A percentile compares a stretch with the other conserved stretches of the same genome.
Evolutionary conservation across 2,888 invertebrate genomes (phyloP).

Genomic region (Megamerina dolium): DNA sequence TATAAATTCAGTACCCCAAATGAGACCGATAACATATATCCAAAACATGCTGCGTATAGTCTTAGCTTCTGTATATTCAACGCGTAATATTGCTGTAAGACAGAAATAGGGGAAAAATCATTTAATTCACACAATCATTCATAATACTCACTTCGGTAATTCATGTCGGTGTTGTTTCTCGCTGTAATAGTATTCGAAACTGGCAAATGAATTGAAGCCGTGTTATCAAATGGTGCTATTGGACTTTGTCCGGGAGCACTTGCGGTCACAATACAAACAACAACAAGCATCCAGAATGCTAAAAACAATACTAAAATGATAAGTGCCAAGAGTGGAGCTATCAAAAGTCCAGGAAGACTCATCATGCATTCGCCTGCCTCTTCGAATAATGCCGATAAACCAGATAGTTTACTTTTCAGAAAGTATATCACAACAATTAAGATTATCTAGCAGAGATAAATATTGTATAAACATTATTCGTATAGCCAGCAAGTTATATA

Average conservation of each 20-base stretch:
- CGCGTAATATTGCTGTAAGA: slow-evolving; percentile 55
- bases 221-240: slow-evolving; percentile 35
- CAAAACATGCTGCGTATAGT: slow-evolving; percentile 92
- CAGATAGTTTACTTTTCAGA: slow-evolving; percentile 73
- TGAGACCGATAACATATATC: slow-evolving; percentile 81
- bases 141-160: slow-evolving; percentile 39
- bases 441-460: slow-evolving; percentile 55
- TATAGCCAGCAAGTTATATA: not conserved
- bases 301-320: slow-evolving; percentile 71
- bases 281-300: slow-evolving; percentile 78
- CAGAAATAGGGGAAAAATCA: not conserved
- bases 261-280: slow-evolving; percentile 74
- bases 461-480: not conserved
- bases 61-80: slow-evolving; percentile 69
- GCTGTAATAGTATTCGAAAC: slow-evolving; percentile 12
- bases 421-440: slow-evolving; percentile 68
- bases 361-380: slow-evolving; percentile 85
- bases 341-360: slow-evolving; percentile 74
- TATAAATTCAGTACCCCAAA: slow-evolving; percentile 93
- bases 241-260: slow-evolving; percentile 62
- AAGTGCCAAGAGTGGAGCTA: slow-evolving; percentile 82
- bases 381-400: slow-evolving; percentile 77
- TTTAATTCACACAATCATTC: not conserved
- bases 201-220: slow-evolving; percentile 23
- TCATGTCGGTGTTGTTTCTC: slow-evolving; percentile 28